Percentiles rank a stretch among this genome's conserved stretches.
Evolutionary conservation across 2,888 invertebrate species (phyloP).

Genomic region (Timandra comae): DNA sequence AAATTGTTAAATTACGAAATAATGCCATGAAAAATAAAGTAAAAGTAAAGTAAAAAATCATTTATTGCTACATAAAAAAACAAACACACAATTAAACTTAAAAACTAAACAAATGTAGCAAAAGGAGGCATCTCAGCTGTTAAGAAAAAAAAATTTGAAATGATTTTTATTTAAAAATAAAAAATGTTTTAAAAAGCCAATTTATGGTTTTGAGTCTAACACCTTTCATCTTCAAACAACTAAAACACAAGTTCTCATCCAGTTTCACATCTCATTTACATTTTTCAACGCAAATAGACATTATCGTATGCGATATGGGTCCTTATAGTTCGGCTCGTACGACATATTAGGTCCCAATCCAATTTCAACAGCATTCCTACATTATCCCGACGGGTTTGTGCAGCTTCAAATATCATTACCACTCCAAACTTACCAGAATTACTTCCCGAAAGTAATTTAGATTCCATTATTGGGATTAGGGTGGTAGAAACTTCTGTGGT

Average conservation of each 20-base stretch:
- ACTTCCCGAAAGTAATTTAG: conserved; percentile 19
- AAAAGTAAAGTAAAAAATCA: background rate
- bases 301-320: conserved; percentile 6
- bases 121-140: too few relatives aligned
- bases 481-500: too few relatives aligned
- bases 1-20: background rate
- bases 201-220: background rate
- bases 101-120: too few relatives aligned
- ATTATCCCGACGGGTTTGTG: conserved; percentile 19
- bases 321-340: conserved; percentile 3
- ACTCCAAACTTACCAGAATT: conserved; percentile 18
- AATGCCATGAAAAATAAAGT: background rate
- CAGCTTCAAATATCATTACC: conserved; percentile 24
- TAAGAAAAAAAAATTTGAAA: too few relatives aligned
- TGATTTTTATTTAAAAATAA: background rate
- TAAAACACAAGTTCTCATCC: conserved; percentile 10
- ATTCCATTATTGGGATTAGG: too few relatives aligned
- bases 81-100: too few relatives aligned
- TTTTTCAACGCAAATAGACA: conserved; percentile 16
- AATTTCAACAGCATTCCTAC: conserved; percentile 27
- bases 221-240: conserved; percentile 1
- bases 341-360: conserved; percentile 29
- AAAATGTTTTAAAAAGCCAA: background rate
- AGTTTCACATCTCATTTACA: conserved; percentile 5
- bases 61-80: too few relatives aligned